A percentile compares a stretch with the other conserved stretches of the same genome.
phyloP scores from a whole-genome alignment of 2,113 vertebrate species.

The Gnathonemus echidnorhynchus region DNA sequence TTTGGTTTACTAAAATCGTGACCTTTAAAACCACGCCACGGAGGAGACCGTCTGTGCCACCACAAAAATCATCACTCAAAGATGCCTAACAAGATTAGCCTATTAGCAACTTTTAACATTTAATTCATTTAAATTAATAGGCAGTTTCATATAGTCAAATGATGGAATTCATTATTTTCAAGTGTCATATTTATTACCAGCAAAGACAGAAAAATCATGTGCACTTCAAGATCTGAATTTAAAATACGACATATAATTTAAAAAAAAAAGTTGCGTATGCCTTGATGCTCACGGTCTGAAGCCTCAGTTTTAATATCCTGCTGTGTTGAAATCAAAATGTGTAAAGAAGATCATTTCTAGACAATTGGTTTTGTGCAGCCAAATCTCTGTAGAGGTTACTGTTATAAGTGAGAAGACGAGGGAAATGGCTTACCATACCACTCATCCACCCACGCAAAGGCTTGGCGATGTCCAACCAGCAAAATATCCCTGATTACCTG shows the following conservation, averaged over 20 bases:
- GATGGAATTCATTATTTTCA: neutral
- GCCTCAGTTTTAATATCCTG: neutral
- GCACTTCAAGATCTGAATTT: neutral
- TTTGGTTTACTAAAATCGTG: neutral
- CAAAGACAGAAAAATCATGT: neutral
- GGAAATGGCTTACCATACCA: constrained; percentile 55
- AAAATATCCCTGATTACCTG: constrained; percentile 64
- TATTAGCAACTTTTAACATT: neutral
- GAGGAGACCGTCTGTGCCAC: neutral
- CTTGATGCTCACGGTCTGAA: neutral
- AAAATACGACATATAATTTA: neutral
- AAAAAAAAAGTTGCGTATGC: neutral
- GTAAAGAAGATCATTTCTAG: neutral
- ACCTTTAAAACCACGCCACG: neutral
- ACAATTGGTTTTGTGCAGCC: neutral
- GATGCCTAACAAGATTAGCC: neutral
- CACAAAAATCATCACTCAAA: neutral
- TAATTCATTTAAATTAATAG: neutral
- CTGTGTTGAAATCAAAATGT: neutral
- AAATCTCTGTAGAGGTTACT: neutral
- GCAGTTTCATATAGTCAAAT: neutral
- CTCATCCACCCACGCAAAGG: constrained; percentile 64
- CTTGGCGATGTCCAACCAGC: constrained; percentile 62
- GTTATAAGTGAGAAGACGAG: neutral
- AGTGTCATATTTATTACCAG: neutral